These are phyloP conservation scores for Acrocephalus scirpaceus DNA, from an alignment of 2,797 vertebrate species.

Conservation along the genomic window DNA sequence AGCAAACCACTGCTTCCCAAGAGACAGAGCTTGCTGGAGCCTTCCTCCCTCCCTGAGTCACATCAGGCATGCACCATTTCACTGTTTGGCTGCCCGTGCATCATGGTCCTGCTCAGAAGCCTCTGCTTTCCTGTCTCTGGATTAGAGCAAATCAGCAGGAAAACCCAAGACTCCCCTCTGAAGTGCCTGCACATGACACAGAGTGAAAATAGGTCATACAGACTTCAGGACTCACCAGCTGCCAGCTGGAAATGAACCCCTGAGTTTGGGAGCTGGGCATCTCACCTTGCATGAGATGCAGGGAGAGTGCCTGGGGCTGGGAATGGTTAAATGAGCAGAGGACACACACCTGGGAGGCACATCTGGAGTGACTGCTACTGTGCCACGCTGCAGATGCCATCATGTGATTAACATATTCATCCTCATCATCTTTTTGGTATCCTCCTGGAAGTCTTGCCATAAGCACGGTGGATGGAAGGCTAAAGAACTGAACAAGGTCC, in stretches of 20 bases:
- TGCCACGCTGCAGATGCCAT: not conserved
- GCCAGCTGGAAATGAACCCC: not conserved
- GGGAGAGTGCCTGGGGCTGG: not conserved
- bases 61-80: accelerated
- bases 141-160: not conserved
- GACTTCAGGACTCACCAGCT: not conserved
- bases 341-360: not conserved
- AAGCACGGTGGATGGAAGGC: not conserved
- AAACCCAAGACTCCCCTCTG: not conserved
- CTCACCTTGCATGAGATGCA: not conserved
- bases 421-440: not conserved
- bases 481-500: not conserved
- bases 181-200: not conserved
- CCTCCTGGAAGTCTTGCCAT: not conserved
- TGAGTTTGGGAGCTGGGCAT: not conserved
- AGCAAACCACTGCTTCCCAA: not conserved
- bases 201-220: not conserved
- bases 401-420: not conserved
- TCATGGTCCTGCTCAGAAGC: not conserved
- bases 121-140: not conserved
- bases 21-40: not conserved
- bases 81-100: not conserved
- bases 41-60: not conserved
- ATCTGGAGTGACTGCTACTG: not conserved
- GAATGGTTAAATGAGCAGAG: not conserved